Evolutionary conservation across 2,888 invertebrate species (phyloP).

Genomic region (Helleia helle): DNA sequence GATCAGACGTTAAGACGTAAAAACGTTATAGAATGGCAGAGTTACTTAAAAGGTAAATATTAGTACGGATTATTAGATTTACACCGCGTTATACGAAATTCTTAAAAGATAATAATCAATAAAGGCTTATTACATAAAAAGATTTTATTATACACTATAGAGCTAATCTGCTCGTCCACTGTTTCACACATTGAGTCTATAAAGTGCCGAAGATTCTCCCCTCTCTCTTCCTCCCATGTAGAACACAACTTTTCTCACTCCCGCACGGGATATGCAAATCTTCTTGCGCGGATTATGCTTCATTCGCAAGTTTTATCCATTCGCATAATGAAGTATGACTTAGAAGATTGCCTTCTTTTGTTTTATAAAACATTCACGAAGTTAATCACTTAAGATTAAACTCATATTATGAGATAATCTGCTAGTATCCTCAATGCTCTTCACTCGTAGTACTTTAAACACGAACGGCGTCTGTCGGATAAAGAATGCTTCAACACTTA

Average conservation of each 20-base stretch:
- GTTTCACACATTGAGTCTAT: background rate
- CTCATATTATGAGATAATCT: constrained; percentile 16
- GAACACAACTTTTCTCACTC: constrained; percentile 21
- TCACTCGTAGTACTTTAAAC: too few species aligned
- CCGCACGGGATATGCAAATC: constrained; percentile 28
- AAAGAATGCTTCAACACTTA: too few species aligned
- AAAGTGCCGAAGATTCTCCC: background rate
- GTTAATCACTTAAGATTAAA: constrained; percentile 20
- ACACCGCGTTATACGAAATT: too few species aligned
- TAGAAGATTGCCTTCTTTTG: constrained; percentile 29
- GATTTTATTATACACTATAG: too few species aligned
- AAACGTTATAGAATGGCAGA: too few species aligned
- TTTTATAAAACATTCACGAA: constrained; percentile 22
- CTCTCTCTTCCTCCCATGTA: constrained; percentile 16
- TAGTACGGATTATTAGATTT: too few species aligned
- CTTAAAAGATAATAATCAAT: too few species aligned
- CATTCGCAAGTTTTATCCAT: constrained; percentile 36
- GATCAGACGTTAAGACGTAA: too few species aligned
- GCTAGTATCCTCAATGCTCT: too few species aligned
- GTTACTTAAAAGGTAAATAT: too few species aligned
- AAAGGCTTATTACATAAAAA: too few species aligned
- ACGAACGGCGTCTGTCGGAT: too few species aligned
- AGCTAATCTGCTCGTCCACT: background rate
- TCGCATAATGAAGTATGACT: constrained; percentile 44
- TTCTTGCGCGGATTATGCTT: constrained; percentile 31